Conservation (phyloP, 2,888 invertebrate species). For the Apomyelois bistriatella region DNA sequence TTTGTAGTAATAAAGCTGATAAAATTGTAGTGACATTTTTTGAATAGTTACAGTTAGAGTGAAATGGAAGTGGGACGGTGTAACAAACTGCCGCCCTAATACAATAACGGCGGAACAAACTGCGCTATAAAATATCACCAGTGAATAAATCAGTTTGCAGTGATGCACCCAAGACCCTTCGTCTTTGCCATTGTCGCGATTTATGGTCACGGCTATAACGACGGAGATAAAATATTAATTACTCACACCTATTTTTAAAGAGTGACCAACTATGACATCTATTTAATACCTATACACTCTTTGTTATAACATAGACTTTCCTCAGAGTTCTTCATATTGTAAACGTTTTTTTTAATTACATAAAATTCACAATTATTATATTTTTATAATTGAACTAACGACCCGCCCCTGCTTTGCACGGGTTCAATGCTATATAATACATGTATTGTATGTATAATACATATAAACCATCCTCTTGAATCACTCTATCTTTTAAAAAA, state of each 20-base stretch:
- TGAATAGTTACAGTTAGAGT: not conserved
- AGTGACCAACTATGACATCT: conserved; percentile 10
- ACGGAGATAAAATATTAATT: conserved; percentile 73
- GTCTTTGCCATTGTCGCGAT: conserved; percentile 61
- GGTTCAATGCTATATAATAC: too few relatives aligned
- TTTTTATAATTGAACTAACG: too few relatives aligned
- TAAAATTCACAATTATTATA: too few relatives aligned
- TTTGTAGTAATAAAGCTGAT: too few relatives aligned
- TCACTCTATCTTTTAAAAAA: too few relatives aligned
- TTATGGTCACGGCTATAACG: conserved; percentile 68
- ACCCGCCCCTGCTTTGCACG: too few relatives aligned
- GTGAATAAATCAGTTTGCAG: conserved; percentile 81
- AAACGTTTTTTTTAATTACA: too few relatives aligned
- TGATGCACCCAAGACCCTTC: conserved; percentile 59
- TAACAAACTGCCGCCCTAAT: conserved; percentile 81
- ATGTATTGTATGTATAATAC: too few relatives aligned
- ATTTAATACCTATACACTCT: not conserved
- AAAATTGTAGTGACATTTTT: not conserved
- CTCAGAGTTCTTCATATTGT: too few relatives aligned
- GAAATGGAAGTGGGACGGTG: conserved; percentile 34
- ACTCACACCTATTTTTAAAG: conserved; percentile 33
- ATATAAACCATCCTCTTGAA: too few relatives aligned
- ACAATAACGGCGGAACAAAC: conserved; percentile 84
- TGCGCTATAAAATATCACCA: conserved; percentile 83
- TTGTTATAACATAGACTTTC: too few relatives aligned